These are phyloP conservation scores for Pituophis catenifer DNA, from an alignment of 2,113 vertebrate genomes.

Conservation along the genomic window DNA sequence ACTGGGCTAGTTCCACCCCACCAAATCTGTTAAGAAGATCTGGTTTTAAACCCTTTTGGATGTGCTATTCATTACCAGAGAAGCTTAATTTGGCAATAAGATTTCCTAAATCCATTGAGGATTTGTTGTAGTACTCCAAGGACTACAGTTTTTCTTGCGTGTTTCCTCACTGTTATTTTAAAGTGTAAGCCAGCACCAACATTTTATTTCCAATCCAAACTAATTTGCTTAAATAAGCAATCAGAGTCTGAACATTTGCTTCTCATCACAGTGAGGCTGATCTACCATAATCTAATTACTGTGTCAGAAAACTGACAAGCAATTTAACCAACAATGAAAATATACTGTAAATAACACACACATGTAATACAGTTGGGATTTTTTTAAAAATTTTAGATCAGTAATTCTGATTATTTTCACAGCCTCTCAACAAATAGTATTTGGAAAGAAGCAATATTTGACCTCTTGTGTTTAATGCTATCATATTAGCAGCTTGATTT, in stretches of 20 bases:
- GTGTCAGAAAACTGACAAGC: constrained; percentile 30
- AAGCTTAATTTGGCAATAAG: background rate
- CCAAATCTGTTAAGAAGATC: background rate
- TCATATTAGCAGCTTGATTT: background rate
- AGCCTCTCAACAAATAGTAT: background rate
- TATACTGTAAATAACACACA: constrained; percentile 28
- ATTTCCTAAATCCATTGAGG: background rate
- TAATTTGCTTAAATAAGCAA: constrained; percentile 29
- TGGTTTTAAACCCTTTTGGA: background rate
- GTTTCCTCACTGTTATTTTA: background rate
- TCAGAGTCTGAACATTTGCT: constrained; percentile 29
- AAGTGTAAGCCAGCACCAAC: background rate
- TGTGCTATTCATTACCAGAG: background rate
- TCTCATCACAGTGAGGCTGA: constrained; percentile 17
- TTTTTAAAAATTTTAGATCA: background rate
- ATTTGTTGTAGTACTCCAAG: background rate
- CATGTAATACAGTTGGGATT: background rate
- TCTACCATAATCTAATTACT: constrained; percentile 20
- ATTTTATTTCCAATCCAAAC: constrained; percentile 20
- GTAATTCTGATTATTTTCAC: background rate
- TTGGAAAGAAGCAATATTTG: background rate
- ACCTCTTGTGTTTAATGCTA: background rate
- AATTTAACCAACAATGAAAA: constrained; percentile 40
- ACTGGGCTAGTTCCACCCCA: background rate
- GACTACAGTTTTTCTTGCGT: background rate